Base-by-base conservation (phyloP, 2,797 vertebrate genomes). In the Chromobotia macracanthus region DNA sequence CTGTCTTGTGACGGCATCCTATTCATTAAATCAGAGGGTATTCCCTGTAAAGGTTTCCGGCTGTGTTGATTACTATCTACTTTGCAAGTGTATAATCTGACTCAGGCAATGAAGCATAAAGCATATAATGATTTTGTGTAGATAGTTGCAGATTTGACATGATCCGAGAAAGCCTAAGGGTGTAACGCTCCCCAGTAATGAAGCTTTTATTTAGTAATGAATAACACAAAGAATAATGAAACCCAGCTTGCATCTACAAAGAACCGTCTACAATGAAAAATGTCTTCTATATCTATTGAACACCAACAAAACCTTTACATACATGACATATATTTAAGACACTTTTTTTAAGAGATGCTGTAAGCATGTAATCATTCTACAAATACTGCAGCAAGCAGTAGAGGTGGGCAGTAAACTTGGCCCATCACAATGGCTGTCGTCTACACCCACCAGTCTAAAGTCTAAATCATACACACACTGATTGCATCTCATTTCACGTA, bases 111-210 rank as follows among this genome's bases (percentile, higher is more conserved):
- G 60, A 79, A 75, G 76, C 80, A 78, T 76, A 66, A 68, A 58
- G 80, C 25, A 35, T 60, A 15, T 72, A 79, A 75, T 81, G 72
- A 84, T 76, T 79, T 76, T 79, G 80, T 77, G 72, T 67, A 75
- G 78, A 79, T 74, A 58, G 71, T 28, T 65, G 44, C 58, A 23
- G 56, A 73, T 80, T 70, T 66, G 72, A 79, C 65, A 65, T 60
- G 65, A 77, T 72, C 63, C n/a, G 51, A 66, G 72, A 68, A 81
- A 44, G 46, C 77, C 60, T 73, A 25, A 56, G 82, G 74, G 67
- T 66, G 44, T 74, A 72, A 18, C 51, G 61, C 55, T 48, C 19
- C 77, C 64, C 25, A 41, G 63, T 38, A 77, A 77, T 75, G 64
- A 51, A 66, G 35, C 38, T 31, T 23, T 68, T 58, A 56, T 48